A percentile compares a stretch with the other conserved stretches of the same genome.
Conservation (phyloP, 2,888 invertebrate genomes). For the Ethmia dodecea region DNA sequence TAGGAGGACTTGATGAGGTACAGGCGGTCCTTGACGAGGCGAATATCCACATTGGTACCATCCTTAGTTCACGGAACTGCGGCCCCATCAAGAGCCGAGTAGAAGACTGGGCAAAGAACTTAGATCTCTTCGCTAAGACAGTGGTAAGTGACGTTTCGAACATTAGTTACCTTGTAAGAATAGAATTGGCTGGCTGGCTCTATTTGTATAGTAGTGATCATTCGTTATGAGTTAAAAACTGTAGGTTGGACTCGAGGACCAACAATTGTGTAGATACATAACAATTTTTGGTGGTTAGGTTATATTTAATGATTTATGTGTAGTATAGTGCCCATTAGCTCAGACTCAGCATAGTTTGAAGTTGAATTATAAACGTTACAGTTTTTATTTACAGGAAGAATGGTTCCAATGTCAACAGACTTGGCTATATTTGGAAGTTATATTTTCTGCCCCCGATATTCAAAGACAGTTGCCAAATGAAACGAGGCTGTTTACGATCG, state of each 20-base stretch:
- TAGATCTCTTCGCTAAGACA: slow-evolving; percentile 89
- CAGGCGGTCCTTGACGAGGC: slow-evolving; percentile 90
- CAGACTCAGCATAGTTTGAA: too few species aligned
- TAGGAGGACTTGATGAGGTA: slow-evolving; percentile 91
- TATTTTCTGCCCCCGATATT: slow-evolving; percentile 96
- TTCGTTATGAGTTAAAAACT: too few species aligned
- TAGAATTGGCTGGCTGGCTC: too few species aligned
- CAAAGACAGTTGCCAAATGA: slow-evolving; percentile 94
- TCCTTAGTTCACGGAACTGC: slow-evolving; percentile 90
- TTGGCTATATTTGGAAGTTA: slow-evolving; percentile 97
- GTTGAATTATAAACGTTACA: too few species aligned
- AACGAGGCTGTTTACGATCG: slow-evolving; percentile 89
- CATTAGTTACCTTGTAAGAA: too few species aligned
- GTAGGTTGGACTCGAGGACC: too few species aligned
- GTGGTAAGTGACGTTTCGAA: slow-evolving; percentile 74
- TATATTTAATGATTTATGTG: too few species aligned
- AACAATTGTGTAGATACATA: too few species aligned
- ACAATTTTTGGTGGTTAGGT: too few species aligned
- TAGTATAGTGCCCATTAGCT: too few species aligned
- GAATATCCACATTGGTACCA: slow-evolving; percentile 90
- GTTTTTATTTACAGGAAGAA: slow-evolving; percentile 87
- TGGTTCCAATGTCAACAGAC: slow-evolving; percentile 93
- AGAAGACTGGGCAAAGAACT: slow-evolving; percentile 87
- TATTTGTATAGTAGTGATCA: too few species aligned
- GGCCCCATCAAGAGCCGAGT: slow-evolving; percentile 90